These are phyloP conservation scores for Disparrhopalites patrizii DNA, from an alignment of 2,888 invertebrate genomes.

Conservation along the genomic window DNA sequence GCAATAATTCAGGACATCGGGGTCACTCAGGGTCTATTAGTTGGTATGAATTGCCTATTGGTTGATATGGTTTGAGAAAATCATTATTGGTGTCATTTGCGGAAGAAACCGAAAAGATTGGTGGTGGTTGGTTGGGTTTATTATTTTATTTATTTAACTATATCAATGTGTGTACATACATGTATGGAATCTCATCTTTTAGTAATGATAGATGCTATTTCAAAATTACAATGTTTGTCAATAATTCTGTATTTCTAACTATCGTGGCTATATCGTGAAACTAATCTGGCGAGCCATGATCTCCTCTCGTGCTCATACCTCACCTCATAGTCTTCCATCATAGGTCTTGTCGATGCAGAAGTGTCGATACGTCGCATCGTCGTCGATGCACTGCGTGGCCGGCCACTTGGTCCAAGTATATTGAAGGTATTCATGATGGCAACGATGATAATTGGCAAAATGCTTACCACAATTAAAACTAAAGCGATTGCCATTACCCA, in stretches of 20 bases:
- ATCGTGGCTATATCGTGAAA: conserved; percentile 21
- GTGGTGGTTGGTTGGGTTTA: no score
- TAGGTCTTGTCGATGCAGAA: conserved; percentile 88
- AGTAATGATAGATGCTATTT: conserved; percentile 20
- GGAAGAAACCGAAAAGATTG: no score
- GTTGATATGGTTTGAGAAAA: no score
- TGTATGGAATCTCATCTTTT: conserved; percentile 15
- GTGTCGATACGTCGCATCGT: conserved; percentile 88
- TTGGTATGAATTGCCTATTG: not conserved
- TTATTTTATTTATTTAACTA: conserved; percentile 1
- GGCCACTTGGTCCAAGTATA: conserved; percentile 62
- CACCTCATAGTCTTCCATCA: conserved; percentile 90
- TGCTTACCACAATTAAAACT: conserved; percentile 70
- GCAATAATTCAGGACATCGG: no score
- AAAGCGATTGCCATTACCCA: conserved; percentile 67
- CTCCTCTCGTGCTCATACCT: conserved; percentile 40
- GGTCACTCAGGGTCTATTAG: not conserved
- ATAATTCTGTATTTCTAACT: not conserved
- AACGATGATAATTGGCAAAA: conserved; percentile 80
- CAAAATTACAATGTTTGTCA: conserved; percentile 8
- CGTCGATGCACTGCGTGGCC: conserved; percentile 45
- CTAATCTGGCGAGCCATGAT: conserved; percentile 38
- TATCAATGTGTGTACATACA: conserved; percentile 7
- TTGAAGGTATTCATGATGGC: conserved; percentile 83
- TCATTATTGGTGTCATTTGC: no score